Conservation (phyloP, 2,797 vertebrate genomes). For the Pseudochaenichthys georgianus region DNA sequence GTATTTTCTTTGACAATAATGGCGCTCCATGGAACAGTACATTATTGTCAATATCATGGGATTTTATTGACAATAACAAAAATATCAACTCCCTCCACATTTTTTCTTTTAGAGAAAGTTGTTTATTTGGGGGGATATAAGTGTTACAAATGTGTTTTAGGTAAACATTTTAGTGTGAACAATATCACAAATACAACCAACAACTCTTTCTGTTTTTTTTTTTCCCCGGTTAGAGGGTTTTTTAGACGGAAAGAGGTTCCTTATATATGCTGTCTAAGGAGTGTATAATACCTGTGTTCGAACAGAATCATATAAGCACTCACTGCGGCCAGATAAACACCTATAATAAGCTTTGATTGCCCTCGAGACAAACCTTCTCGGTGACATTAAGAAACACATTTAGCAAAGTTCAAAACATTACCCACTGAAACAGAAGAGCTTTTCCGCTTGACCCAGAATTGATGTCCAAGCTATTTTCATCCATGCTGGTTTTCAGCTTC, state of each 20-base stretch:
- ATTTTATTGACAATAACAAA: slow-evolving; percentile 12
- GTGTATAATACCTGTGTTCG: slow-evolving; percentile 9
- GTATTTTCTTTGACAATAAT: not conserved
- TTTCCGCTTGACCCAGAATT: slow-evolving; percentile 56
- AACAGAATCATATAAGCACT: slow-evolving; percentile 12
- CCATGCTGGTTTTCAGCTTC: slow-evolving; percentile 42
- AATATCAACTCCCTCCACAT: not conserved
- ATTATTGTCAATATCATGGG: not conserved
- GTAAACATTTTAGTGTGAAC: not conserved
- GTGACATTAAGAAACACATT: slow-evolving; percentile 39
- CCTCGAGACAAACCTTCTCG: slow-evolving; percentile 9
- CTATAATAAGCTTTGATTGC: slow-evolving; percentile 30
- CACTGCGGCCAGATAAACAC: slow-evolving; percentile 24
- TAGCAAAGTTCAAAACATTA: slow-evolving; percentile 49
- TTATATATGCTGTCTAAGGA: no score
- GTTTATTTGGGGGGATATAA: not conserved
- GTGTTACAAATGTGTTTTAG: not conserved
- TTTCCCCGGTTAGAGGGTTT: no score
- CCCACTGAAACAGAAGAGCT: slow-evolving; percentile 39
- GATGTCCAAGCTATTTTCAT: slow-evolving; percentile 48
- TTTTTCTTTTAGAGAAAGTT: not conserved
- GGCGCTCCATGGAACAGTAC: not conserved
- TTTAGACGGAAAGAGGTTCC: no score
- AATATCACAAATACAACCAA: slow-evolving; percentile 1
- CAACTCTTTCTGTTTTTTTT: not conserved